These are phyloP conservation scores for Cantharis lateralis DNA, from an alignment of 2,888 invertebrate species.

Conservation along the genomic window DNA sequence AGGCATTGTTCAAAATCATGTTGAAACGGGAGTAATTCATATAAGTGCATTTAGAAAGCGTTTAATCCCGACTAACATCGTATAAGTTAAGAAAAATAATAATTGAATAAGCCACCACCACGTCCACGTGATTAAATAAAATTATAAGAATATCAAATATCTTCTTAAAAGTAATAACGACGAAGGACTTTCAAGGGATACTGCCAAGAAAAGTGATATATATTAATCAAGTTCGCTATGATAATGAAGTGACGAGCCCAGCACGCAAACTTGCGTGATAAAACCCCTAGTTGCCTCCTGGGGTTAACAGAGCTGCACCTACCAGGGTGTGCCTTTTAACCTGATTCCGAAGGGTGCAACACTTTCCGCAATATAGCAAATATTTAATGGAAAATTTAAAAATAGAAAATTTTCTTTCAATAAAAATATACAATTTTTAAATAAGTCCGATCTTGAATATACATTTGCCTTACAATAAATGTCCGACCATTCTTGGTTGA, in stretches of 20 bases:
- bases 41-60: not conserved
- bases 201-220: slow-evolving; percentile 25
- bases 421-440: not conserved
- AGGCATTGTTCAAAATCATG: not conserved
- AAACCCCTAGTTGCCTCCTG: slow-evolving; percentile 40
- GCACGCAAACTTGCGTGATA: slow-evolving; percentile 45
- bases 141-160: not conserved
- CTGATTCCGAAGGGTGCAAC: slow-evolving; percentile 17
- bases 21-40: not conserved
- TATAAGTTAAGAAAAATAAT: not conserved
- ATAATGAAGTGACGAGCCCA: slow-evolving; percentile 29
- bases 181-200: not conserved
- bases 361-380: slow-evolving; percentile 14
- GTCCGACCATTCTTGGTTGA: not conserved
- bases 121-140: not conserved
- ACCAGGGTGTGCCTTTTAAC: slow-evolving; percentile 56
- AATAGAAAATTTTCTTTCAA: not conserved
- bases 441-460: not conserved
- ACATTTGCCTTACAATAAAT: not conserved
- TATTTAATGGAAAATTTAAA: not conserved
- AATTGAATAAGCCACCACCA: not conserved
- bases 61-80: not conserved
- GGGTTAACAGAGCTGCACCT: slow-evolving; percentile 45
- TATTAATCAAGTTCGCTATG: slow-evolving; percentile 33
- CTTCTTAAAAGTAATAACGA: not conserved